Evolutionary conservation across 2,888 invertebrate species (phyloP), one percentile per base, ranked within the genome.

Genomic region (Dasysyrphus albostriatus): DNA sequence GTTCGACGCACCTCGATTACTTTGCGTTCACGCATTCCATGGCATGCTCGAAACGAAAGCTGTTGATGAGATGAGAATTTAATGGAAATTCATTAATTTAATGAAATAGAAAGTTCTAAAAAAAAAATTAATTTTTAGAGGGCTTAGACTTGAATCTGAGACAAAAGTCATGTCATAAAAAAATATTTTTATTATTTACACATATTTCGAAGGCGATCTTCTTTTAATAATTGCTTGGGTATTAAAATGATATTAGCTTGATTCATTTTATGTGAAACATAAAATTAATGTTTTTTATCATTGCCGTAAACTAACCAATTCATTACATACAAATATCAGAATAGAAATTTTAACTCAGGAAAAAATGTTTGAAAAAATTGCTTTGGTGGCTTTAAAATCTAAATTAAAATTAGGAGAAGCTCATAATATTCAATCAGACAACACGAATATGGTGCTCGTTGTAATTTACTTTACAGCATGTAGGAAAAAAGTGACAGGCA

Each of bases 31-130:
- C 97, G 94, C 89, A 96, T 94, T 89, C 95, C 94, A 90, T 95
- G 95, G 88, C 95, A 95, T 67, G 96, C 95, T 88, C 96, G 94
- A 93, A 96, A 96, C 85, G 96, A 95, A 90, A 96, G 94, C 96
- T 96, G 91, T 29, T 91, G 90, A 89, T 34, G 24, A 42, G 61
- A 61, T 49, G 49, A 77, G 44, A 73, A 69, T 39, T 37, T 10
- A 12, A 49, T 72, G 70, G 37, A 42, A 47, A 32, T n/a, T 29
- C 14, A 8, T 9, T 34, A 56, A 24, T 19, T 1, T 19, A 39
- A 63, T 7, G 12, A 73, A 84, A 61, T 14, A 81, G 84, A 76
- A 81, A 76, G 84, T 67, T 67, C n/a, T n/a, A n/a, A 14, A 10
- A 24, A 12, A 16, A 32, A 47, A 16, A 6, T 44, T 9, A 34